Evolutionary conservation across 2,113 vertebrate genomes (phyloP).

Genomic region (Rhynchopsitta pachyrhyncha): DNA sequence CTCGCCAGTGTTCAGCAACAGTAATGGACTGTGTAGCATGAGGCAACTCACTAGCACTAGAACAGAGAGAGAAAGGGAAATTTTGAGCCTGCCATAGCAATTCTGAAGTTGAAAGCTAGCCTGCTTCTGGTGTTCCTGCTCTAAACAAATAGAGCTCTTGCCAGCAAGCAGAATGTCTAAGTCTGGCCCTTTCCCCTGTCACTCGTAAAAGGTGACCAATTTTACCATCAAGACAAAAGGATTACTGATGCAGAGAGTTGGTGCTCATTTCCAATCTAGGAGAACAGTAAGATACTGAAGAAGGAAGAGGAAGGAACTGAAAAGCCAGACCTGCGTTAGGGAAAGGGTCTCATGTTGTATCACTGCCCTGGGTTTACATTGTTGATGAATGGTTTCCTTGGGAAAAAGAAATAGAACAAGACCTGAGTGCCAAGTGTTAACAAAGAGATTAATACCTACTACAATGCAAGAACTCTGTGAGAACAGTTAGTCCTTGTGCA

Average conservation of each 20-base stretch:
- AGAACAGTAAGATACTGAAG: neutral
- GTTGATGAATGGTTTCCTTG: neutral
- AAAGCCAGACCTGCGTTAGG: neutral
- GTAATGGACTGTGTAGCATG: neutral
- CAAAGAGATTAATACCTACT: neutral
- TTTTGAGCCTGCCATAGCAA: neutral
- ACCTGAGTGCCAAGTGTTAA: neutral
- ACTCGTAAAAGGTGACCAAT: neutral
- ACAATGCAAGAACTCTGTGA: neutral
- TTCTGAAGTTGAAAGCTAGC: neutral
- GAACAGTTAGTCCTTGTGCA: neutral
- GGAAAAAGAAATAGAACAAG: neutral
- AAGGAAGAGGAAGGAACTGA: neutral
- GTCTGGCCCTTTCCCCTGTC: neutral
- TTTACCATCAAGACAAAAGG: neutral
- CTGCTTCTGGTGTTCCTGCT: neutral
- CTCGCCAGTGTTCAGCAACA: neutral
- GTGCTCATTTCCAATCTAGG: neutral
- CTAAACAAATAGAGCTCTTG: neutral
- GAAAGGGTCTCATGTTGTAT: neutral
- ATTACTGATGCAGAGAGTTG: neutral
- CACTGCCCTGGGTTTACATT: neutral
- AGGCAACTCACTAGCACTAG: neutral
- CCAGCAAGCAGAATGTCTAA: neutral
- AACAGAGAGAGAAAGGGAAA: neutral